A percentile compares a stretch with the other conserved stretches of the same genome.
Evolutionary conservation across 2,113 vertebrate genomes (phyloP).

Genomic region (Murina feae): DNA sequence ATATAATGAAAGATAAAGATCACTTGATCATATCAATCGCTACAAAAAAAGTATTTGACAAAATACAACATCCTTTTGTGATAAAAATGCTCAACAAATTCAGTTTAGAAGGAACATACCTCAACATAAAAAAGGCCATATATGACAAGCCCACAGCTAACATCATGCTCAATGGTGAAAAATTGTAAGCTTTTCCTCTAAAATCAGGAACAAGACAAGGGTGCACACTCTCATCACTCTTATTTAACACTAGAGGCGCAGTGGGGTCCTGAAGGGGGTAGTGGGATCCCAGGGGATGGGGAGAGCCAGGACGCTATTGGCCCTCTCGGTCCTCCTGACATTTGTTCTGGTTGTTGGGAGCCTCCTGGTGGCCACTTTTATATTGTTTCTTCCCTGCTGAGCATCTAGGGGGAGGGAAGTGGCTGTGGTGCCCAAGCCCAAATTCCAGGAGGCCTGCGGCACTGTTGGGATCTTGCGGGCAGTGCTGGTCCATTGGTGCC

Average conservation of each 20-base stretch:
- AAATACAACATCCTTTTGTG: not conserved
- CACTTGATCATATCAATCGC: not conserved
- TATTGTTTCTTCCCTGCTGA: no score
- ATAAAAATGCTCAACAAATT: not conserved
- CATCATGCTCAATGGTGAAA: not conserved
- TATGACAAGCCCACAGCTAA: not conserved
- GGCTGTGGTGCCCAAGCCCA: no score
- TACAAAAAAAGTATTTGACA: not conserved
- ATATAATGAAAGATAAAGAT: not conserved
- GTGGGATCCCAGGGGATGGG: no score
- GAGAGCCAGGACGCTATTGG: no score
- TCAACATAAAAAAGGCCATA: not conserved
- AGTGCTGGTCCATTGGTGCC: no score
- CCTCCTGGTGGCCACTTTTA: no score
- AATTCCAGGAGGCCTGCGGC: no score
- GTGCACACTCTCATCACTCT: not conserved
- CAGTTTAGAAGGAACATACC: not conserved
- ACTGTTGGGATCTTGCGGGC: no score
- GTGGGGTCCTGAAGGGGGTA: no score
- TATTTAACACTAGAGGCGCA: not conserved
- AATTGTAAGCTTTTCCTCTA: not conserved
- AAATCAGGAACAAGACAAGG: not conserved
- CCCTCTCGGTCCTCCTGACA: no score
- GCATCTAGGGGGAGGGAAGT: no score
- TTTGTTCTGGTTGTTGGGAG: no score